Conservation (phyloP, 2,113 vertebrate genomes). For the Urocolius indicus region DNA sequence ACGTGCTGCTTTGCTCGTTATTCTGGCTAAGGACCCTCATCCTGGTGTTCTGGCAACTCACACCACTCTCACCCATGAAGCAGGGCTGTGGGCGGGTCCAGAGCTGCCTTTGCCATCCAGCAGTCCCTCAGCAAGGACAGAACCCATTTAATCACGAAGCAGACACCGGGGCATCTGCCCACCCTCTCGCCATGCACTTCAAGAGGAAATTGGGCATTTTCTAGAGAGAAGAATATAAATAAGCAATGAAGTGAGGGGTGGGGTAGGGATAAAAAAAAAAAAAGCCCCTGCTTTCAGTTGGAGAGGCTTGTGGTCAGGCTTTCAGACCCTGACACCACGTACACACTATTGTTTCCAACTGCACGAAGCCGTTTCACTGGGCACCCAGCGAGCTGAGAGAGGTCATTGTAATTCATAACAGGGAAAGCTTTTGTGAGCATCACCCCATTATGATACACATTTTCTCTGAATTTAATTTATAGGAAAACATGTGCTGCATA, state of each 20-base stretch:
- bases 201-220: background rate
- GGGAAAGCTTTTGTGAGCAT: conserved; percentile 40
- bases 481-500: conserved; percentile 60
- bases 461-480: conserved; percentile 70
- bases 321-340: background rate
- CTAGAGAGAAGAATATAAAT: background rate
- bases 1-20: background rate
- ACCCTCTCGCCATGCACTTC: background rate
- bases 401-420: conserved; percentile 57
- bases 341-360: background rate
- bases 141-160: background rate
- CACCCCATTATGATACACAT: conserved; percentile 57
- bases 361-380: background rate
- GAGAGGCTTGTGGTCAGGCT: background rate
- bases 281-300: background rate
- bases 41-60: background rate
- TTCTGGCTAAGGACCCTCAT: background rate
- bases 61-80: background rate
- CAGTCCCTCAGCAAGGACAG: background rate
- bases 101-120: background rate
- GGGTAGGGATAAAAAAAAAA: background rate
- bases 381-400: background rate
- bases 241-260: background rate
- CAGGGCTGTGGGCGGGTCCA: background rate
- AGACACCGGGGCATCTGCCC: background rate